These are phyloP conservation scores for Acanthochromis polyacanthus DNA, from an alignment of 2,113 vertebrate species.

Conservation along the genomic window DNA sequence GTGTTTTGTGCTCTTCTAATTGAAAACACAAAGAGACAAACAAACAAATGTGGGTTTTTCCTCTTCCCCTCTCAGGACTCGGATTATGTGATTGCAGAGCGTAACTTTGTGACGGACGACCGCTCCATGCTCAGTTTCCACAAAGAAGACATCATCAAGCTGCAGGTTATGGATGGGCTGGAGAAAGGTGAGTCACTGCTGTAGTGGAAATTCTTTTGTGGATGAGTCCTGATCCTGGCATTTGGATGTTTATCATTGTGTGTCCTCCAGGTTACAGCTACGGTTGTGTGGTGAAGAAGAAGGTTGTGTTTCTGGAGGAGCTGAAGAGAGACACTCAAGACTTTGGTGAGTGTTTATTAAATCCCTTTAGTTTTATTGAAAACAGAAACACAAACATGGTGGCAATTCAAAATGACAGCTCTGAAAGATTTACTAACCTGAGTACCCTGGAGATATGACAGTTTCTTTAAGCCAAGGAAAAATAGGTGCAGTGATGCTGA, in stretches of 20 bases:
- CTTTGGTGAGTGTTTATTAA: constrained; percentile 88
- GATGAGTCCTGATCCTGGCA: neutral
- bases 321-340: constrained; percentile 91
- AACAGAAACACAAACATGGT: constrained; percentile 14
- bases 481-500: constrained; percentile 33
- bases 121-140: constrained; percentile 89
- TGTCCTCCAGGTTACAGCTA: constrained; percentile 87
- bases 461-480: constrained; percentile 28
- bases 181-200: constrained; percentile 84
- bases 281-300: constrained; percentile 95
- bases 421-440: constrained; percentile 27
- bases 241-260: constrained; percentile 10
- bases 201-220: neutral
- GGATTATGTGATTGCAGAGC: constrained; percentile 93
- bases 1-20: no score
- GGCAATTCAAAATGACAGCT: constrained; percentile 23
- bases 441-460: constrained; percentile 12
- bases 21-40: no score
- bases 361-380: neutral
- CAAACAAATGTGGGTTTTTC: neutral
- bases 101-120: constrained; percentile 90
- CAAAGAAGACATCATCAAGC: constrained; percentile 96
- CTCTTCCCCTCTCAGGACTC: constrained; percentile 87
- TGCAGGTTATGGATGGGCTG: constrained; percentile 89
- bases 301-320: constrained; percentile 95